Conservation (phyloP, 1,140 invertebrate species). For the Orchestia grillus region DNA sequence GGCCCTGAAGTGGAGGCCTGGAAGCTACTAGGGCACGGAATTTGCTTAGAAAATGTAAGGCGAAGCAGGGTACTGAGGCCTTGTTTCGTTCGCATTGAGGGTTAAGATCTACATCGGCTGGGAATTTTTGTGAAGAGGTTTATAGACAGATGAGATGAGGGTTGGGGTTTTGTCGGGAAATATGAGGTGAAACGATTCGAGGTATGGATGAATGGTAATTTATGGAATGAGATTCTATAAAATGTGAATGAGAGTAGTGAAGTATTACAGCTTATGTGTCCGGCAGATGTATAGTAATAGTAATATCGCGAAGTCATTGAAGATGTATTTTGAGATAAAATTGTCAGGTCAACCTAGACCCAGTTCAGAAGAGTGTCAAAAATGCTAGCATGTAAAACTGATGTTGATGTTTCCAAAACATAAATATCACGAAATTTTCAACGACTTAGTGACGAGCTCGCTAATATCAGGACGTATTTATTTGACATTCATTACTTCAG, state of each 20-base stretch:
- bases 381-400: neutral
- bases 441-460: too few relatives aligned
- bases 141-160: neutral
- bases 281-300: too few relatives aligned
- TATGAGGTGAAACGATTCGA: neutral
- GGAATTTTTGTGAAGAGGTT: neutral
- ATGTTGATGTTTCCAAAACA: too few relatives aligned
- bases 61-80: neutral
- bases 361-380: neutral
- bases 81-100: neutral
- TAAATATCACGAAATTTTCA: too few relatives aligned
- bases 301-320: neutral
- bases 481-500: too few relatives aligned
- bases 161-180: neutral
- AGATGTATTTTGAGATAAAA: neutral
- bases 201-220: neutral
- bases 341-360: neutral
- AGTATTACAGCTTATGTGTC: too few relatives aligned
- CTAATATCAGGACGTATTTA: too few relatives aligned
- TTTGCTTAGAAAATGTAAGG: neutral
- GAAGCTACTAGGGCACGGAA: too few relatives aligned
- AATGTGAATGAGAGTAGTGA: neutral
- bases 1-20: too few relatives aligned
- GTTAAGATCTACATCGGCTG: neutral
- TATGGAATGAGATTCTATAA: neutral